These are phyloP conservation scores for Operophtera brumata DNA, from an alignment of 2,888 invertebrate species.

Conservation along the genomic window DNA sequence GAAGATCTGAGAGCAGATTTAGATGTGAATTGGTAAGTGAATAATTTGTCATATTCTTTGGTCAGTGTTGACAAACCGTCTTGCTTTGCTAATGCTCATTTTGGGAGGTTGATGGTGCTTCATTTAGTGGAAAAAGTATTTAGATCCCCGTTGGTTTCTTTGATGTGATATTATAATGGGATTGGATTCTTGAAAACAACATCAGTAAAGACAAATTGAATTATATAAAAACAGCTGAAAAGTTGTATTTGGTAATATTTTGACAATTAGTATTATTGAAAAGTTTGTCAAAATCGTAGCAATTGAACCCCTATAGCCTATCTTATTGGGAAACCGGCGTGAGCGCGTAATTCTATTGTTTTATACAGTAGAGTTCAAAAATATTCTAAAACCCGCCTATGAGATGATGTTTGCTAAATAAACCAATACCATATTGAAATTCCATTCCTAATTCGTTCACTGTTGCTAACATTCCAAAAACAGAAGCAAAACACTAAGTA, in stretches of 20 bases:
- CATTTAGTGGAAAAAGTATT: constrained; percentile 51
- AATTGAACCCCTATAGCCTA: too few relatives aligned
- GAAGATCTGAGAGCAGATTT: constrained; percentile 25
- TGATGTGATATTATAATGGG: constrained; percentile 41
- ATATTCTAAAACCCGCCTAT: too few relatives aligned
- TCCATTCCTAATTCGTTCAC: constrained; percentile 3
- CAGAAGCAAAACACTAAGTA: constrained; percentile 26
- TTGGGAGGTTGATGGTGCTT: constrained; percentile 48
- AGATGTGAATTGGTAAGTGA: constrained; percentile 47
- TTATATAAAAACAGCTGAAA: background rate
- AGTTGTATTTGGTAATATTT: background rate
- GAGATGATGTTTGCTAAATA: background rate
- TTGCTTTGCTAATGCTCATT: constrained; percentile 70
- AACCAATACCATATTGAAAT: background rate
- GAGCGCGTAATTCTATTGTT: too few relatives aligned
- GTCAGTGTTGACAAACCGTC: constrained; percentile 69
- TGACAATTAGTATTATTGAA: too few relatives aligned
- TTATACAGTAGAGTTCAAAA: too few relatives aligned
- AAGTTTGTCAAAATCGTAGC: too few relatives aligned
- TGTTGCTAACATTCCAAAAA: constrained; percentile 23
- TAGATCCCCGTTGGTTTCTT: constrained; percentile 38
- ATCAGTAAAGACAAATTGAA: background rate
- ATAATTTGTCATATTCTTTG: constrained; percentile 72
- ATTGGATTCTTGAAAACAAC: constrained; percentile 14
- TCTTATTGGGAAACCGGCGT: too few relatives aligned